A percentile compares a stretch with the other conserved stretches of the same genome.
Evolutionary conservation across 2,888 invertebrate genomes (phyloP).

Genomic region (Drosophila helvetica): DNA sequence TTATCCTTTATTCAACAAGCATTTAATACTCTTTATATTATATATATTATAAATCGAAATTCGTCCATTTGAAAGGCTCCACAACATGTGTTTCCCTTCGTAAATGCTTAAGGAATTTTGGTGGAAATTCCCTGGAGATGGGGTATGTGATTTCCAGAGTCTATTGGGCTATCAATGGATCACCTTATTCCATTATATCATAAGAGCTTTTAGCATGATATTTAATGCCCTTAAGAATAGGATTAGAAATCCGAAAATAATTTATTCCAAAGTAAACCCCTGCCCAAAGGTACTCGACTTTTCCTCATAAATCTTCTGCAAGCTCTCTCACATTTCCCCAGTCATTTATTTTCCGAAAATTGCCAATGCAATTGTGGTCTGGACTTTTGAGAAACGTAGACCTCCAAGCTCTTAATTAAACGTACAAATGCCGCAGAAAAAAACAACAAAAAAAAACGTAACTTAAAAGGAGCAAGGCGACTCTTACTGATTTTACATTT

Average conservation of each 20-base stretch:
- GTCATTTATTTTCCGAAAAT: background rate
- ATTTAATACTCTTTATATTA: too few species aligned
- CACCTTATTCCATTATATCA: background rate
- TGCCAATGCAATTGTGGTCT: background rate
- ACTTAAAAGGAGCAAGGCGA: slow-evolving; percentile 10
- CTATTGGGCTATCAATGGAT: too few species aligned
- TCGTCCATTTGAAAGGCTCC: too few species aligned
- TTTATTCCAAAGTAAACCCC: background rate
- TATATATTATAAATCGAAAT: too few species aligned
- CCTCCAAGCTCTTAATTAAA: slow-evolving; percentile 11
- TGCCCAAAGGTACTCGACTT: background rate
- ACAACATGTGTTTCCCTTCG: too few species aligned
- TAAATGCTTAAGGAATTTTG: too few species aligned
- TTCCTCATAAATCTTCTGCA: background rate
- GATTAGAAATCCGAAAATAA: background rate
- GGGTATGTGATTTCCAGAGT: too few species aligned
- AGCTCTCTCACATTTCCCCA: background rate
- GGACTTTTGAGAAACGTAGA: background rate
- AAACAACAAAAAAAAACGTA: background rate
- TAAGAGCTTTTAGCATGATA: background rate
- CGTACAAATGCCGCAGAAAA: slow-evolving; percentile 11
- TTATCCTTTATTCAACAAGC: too few species aligned
- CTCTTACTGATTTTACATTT: slow-evolving; percentile 25
- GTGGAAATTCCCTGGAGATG: too few species aligned
- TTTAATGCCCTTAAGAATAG: background rate